Evolutionary conservation across 2,113 vertebrate genomes (phyloP).

Genomic region (Dissostichus mawsoni): DNA sequence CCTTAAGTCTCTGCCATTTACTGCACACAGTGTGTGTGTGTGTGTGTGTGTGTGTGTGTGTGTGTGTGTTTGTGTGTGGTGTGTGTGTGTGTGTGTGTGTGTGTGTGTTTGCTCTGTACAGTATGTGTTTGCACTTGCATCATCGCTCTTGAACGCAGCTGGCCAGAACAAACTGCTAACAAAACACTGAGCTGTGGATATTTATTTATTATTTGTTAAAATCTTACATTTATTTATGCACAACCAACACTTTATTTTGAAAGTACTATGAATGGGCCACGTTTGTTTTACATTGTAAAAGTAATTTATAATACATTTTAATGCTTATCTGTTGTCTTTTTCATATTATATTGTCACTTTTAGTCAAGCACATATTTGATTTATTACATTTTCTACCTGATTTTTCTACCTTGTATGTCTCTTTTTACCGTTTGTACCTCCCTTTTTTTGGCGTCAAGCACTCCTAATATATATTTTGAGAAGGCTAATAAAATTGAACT

Average conservation of each 20-base stretch:
- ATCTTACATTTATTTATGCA: not conserved
- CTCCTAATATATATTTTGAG: not conserved
- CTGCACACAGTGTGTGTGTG: not conserved
- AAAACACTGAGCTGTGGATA: not conserved
- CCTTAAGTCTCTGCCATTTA: not conserved
- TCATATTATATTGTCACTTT: no score
- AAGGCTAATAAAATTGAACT: not conserved
- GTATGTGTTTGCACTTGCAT: conserved; percentile 3
- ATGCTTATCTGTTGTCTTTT: no score
- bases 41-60: conserved; percentile 14
- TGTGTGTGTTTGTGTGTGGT: not conserved
- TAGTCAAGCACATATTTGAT: no score
- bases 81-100: conserved; percentile 13
- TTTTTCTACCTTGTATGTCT: no score
- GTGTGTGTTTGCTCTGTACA: not conserved
- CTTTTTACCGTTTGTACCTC: no score
- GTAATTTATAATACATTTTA: no score
- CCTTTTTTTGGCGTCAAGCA: no score
- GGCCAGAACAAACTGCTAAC: conserved; percentile 1
- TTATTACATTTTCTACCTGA: no score
- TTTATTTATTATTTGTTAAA: not conserved
- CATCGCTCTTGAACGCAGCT: conserved; percentile 11
- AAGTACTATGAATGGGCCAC: no score
- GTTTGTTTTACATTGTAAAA: no score
- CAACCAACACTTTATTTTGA: not conserved